Base-by-base conservation (phyloP, 2,888 invertebrate species). In the Xestobium rufovillosum region DNA sequence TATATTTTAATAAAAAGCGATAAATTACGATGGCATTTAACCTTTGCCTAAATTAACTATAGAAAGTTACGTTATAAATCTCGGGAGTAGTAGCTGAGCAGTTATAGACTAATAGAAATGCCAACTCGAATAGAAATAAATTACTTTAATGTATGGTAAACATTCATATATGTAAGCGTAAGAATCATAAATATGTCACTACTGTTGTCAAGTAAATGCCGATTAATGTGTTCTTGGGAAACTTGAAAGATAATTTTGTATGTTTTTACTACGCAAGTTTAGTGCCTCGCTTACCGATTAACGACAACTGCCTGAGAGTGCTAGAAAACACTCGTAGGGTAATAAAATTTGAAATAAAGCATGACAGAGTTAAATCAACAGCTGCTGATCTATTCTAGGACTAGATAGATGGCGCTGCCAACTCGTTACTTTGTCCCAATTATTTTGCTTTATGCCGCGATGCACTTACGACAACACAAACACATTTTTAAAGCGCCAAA, bases 91-190 rank as follows among this genome's bases (percentile, higher is more conserved):
- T 59, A 57, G 60, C 58, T 56, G 52, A 57, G 59, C 60, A 60
- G 61, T 61, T 58, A 59, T 57, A 56, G 59, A 61, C 63, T 65
- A 65, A 65, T 65, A 65, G 63, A 66, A 66, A 65, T 60, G 65
- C 63, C 65, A 65, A 55, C 50, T 56, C 55, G 59, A 62, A 63
- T 61, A 55, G 61, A 61, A 56, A 66, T 65, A 65, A 65, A 65
- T 65, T 64, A 64, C 62, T 49, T 60, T 65, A 65, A 65, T 64
- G 64, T 64, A 65, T 65, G 63, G 65, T 65, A 65, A 65, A 65
- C 65, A 65, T 64, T 63, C 63, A 63, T 65, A 63, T 61, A 59
- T 61, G 62, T 62, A 60, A 61, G 60, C 58, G 58, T 55, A 59
- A 56, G 60, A 57, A 59, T 65, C 65, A 65, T 65, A 65, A 65